These are phyloP conservation scores for Ptiloglossa arizonensis DNA, from an alignment of 1,140 invertebrate species.

Conservation along the genomic window DNA sequence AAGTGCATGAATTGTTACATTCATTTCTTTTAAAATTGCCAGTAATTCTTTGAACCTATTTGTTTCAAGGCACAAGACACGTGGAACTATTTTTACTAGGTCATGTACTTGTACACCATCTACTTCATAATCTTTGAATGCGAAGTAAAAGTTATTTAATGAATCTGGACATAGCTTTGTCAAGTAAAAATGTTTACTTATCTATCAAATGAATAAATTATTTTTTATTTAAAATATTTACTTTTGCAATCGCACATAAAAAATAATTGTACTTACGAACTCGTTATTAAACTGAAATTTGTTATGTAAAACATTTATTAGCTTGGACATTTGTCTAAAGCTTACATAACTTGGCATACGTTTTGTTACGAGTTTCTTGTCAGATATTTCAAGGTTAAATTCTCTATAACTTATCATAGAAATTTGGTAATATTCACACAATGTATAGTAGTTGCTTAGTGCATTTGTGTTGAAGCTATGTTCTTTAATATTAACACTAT, in stretches of 20 bases:
- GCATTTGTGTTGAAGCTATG: rapidly evolving
- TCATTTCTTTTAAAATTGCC: constrained; percentile 67
- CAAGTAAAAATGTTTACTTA: constrained; percentile 46
- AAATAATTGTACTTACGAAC: constrained; percentile 59
- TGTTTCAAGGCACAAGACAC: constrained; percentile 77
- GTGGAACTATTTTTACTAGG: constrained; percentile 78
- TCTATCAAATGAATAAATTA: constrained; percentile 45
- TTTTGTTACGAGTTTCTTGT: rapidly evolving
- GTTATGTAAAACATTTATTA: constrained; percentile 78
- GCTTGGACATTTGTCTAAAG: background rate
- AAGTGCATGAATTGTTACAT: too few relatives aligned
- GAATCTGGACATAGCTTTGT: constrained; percentile 78
- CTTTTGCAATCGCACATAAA: background rate
- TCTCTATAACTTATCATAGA: background rate
- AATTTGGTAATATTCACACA: background rate
- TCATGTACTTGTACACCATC: constrained; percentile 79
- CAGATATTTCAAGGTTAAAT: background rate
- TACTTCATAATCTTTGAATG: constrained; percentile 72
- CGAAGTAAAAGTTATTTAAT: constrained; percentile 78
- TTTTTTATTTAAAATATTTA: constrained; percentile 17
- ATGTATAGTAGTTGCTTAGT: rapidly evolving
- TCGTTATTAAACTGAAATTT: constrained; percentile 77
- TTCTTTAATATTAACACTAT: too few relatives aligned
- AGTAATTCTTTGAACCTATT: constrained; percentile 77
- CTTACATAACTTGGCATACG: constrained; percentile 53